Base-by-base conservation (phyloP, 2,888 invertebrate genomes). In the Eristalis intricaria region DNA sequence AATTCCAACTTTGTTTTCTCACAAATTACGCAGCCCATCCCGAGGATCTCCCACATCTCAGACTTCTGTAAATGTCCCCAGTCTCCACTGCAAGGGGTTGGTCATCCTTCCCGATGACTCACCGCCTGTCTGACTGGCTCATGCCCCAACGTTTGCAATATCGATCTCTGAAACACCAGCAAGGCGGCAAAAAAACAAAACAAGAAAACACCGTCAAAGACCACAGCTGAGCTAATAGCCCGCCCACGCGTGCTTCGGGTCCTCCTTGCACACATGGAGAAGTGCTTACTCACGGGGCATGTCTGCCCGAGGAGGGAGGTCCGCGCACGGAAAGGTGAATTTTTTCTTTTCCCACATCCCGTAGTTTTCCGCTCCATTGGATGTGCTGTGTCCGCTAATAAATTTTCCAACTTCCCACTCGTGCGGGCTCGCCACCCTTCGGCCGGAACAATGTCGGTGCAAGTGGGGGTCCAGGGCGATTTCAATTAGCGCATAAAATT, bases 401-500 rank as follows among this genome's bases (percentile, higher is more conserved):
- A 56, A 56, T 56, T 56, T 56, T 19, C 56, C 56, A 19, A 56
- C 56, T 56, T n/a, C 19, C 29, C 29, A 0, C 29, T 10, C 13
- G 11, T n/a, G n/a, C n/a, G n/a, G n/a, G n/a, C 38, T 11, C 38
- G 38, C 7, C 32, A 13, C 50, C 50, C 8, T n/a, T 19, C 19
- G 19, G 0, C 56, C n/a, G 15, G 19, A 56, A 8, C 1, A 19
- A 56, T 10, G 56, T 19, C 56, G 0, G 22, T 56, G 56, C n/a
- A 19, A 22, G 56, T 19, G 56, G 56, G 22, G 56, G 22, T 56
- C 56, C 19, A 22, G 56, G 56, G 56, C n/a, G 19, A 8, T 56
- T 56, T 56, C 56, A 56, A 56, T 56, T 56, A 56, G 56, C 56
- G 56, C 56, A 56, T n/a, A n/a, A 56, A 56, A 56, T n/a, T 56